These are phyloP conservation scores for Murina feae DNA, from an alignment of 2,113 vertebrate species.

Conservation along the genomic window DNA sequence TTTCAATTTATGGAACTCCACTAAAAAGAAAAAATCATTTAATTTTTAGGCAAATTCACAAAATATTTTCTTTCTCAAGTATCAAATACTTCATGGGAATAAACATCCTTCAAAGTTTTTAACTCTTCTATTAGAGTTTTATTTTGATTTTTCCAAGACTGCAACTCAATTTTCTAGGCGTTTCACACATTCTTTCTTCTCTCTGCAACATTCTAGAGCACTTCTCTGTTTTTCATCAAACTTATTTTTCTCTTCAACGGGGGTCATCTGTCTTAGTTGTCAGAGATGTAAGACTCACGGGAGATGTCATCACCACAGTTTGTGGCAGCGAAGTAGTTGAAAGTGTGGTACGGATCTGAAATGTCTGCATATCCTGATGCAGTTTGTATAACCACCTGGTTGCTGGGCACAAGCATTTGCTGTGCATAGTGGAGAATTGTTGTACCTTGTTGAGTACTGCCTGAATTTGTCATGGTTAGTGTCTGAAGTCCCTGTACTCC, in stretches of 20 bases:
- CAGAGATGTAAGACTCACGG: slow-evolving; percentile 84
- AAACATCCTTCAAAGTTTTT: slow-evolving; percentile 96
- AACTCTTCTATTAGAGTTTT: slow-evolving; percentile 96
- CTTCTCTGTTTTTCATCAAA: slow-evolving; percentile 94
- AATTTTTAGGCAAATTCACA: slow-evolving; percentile 75
- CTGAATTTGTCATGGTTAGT: slow-evolving; percentile 86
- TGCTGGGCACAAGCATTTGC: slow-evolving; percentile 94
- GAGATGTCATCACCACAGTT: slow-evolving; percentile 91
- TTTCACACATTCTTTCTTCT: slow-evolving; percentile 96
- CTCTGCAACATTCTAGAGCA: slow-evolving; percentile 91
- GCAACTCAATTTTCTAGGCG: slow-evolving; percentile 94
- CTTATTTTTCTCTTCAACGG: slow-evolving; percentile 93
- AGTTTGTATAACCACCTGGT: slow-evolving; percentile 95
- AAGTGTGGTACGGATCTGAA: slow-evolving; percentile 90
- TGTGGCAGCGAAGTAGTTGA: slow-evolving; percentile 87
- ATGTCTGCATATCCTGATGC: slow-evolving; percentile 93
- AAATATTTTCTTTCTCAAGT: slow-evolving; percentile 58
- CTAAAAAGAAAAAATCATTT: slow-evolving; percentile 77
- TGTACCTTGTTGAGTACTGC: slow-evolving; percentile 78
- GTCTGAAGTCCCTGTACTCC: slow-evolving; percentile 88
- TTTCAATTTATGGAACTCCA: slow-evolving; percentile 81
- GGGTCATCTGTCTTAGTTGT: slow-evolving; percentile 88
- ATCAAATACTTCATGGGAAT: slow-evolving; percentile 92
- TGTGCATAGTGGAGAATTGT: slow-evolving; percentile 94
- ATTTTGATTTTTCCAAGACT: slow-evolving; percentile 94